These are phyloP conservation scores for Drosophila virilis DNA, from an alignment of 1,140 invertebrate species.

Conservation along the genomic window DNA sequence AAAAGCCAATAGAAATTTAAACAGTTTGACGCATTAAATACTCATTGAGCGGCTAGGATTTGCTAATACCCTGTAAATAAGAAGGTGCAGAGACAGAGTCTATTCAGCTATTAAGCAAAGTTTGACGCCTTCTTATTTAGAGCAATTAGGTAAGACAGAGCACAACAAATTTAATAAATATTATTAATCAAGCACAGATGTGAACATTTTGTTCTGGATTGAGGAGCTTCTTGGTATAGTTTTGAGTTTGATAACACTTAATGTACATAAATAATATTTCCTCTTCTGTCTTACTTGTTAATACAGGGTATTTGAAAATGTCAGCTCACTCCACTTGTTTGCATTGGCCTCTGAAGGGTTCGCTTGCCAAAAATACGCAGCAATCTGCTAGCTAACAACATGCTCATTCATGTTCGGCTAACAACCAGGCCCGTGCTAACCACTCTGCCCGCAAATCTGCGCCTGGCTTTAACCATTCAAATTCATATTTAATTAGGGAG, in stretches of 20 bases:
- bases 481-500: slow-evolving; percentile 77
- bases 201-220: too few species aligned
- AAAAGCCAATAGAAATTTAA: slow-evolving; percentile 81
- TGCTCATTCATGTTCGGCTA: slow-evolving; percentile 31
- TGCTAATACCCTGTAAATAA: slow-evolving; percentile 8
- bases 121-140: too few species aligned
- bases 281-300: not conserved
- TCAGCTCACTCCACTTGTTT: not conserved
- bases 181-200: too few species aligned
- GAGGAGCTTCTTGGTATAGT: too few species aligned
- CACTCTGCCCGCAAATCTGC: slow-evolving; percentile 4
- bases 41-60: slow-evolving; percentile 58
- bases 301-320: not conserved
- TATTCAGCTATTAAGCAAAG: not conserved
- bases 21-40: slow-evolving; percentile 82
- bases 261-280: not conserved
- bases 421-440: not conserved
- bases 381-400: slow-evolving; percentile 69
- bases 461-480: slow-evolving; percentile 20
- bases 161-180: too few species aligned
- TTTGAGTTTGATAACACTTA: not conserved
- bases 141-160: too few species aligned
- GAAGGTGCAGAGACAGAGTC: not conserved
- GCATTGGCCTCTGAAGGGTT: slow-evolving; percentile 11
- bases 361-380: slow-evolving; percentile 38